Evolutionary conservation across 2,113 vertebrate genomes (phyloP).

Genomic region (Scytalopus superciliaris): DNA sequence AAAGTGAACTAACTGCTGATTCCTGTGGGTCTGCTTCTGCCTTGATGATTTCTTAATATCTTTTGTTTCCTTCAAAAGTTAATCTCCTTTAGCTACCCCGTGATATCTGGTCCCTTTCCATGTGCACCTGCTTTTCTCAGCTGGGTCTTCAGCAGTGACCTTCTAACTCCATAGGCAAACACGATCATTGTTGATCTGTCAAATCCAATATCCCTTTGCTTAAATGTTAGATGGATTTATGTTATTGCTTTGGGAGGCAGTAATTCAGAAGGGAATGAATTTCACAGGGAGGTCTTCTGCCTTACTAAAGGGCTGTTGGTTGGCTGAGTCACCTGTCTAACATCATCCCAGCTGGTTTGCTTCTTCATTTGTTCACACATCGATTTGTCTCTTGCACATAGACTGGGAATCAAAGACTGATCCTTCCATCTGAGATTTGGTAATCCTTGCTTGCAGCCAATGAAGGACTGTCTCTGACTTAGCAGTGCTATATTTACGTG

Average conservation of each 20-base stretch:
- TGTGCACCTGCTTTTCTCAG: slow-evolving; percentile 4
- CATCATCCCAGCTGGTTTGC: not conserved
- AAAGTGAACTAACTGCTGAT: not conserved
- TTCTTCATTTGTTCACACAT: not conserved
- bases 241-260: slow-evolving; percentile 69
- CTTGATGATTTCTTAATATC: slow-evolving; percentile 41
- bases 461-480: not conserved
- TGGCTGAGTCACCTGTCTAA: slow-evolving; percentile 4
- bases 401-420: not conserved
- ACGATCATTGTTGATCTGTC: slow-evolving; percentile 53
- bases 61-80: slow-evolving; percentile 58
- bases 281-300: slow-evolving; percentile 35
- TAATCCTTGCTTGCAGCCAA: not conserved
- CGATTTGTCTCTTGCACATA: not conserved
- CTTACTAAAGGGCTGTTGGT: slow-evolving; percentile 33
- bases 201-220: slow-evolving; percentile 66
- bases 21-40: not conserved
- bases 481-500: not conserved
- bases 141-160: slow-evolving; percentile 61
- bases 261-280: slow-evolving; percentile 65
- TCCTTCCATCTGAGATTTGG: not conserved
- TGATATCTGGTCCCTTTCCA: not conserved
- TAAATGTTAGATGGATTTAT: slow-evolving; percentile 76
- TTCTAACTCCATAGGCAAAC: slow-evolving; percentile 71
- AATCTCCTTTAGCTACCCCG: slow-evolving; percentile 3